Evolutionary conservation across 2,888 invertebrate genomes (phyloP).

Genomic region (Anodontia alba): DNA sequence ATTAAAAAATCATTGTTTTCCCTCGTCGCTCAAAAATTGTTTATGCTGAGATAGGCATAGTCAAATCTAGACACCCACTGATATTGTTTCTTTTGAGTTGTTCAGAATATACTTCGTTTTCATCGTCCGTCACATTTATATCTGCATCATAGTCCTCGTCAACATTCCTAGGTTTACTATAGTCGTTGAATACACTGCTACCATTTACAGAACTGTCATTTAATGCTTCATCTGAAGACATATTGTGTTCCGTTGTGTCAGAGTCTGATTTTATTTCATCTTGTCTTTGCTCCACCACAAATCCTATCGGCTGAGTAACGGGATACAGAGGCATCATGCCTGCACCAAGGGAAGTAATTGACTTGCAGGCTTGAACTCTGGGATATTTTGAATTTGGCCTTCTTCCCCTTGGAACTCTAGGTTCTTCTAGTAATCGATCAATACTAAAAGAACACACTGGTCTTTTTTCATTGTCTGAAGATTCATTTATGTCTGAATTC

Average conservation of each 20-base stretch:
- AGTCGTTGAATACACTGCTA: background rate
- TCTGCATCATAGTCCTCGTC: slow-evolving; percentile 48
- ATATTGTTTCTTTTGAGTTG: slow-evolving; percentile 7
- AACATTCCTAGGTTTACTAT: slow-evolving; percentile 10
- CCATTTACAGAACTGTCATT: slow-evolving; percentile 15
- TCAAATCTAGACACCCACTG: background rate
- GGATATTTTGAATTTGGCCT: slow-evolving; percentile 86
- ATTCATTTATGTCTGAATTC: slow-evolving; percentile 16
- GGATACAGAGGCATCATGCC: slow-evolving; percentile 85
- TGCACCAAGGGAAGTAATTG: slow-evolving; percentile 82
- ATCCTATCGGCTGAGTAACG: slow-evolving; percentile 86
- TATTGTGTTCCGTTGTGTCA: slow-evolving; percentile 50
- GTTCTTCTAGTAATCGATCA: slow-evolving; percentile 85
- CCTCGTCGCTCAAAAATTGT: too few species aligned
- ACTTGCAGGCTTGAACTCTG: slow-evolving; percentile 86
- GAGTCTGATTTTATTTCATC: slow-evolving; percentile 59
- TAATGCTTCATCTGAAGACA: slow-evolving; percentile 44
- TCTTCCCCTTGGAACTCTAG: slow-evolving; percentile 85
- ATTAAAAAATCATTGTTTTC: too few species aligned
- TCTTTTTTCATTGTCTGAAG: slow-evolving; percentile 39
- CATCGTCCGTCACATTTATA: slow-evolving; percentile 60
- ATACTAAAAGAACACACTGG: slow-evolving; percentile 84
- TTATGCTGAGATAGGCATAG: background rate
- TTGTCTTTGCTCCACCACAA: slow-evolving; percentile 79
- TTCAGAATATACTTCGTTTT: background rate